These are phyloP conservation scores for Thymelicus sylvestris DNA, from an alignment of 2,888 invertebrate genomes.

Conservation along the genomic window DNA sequence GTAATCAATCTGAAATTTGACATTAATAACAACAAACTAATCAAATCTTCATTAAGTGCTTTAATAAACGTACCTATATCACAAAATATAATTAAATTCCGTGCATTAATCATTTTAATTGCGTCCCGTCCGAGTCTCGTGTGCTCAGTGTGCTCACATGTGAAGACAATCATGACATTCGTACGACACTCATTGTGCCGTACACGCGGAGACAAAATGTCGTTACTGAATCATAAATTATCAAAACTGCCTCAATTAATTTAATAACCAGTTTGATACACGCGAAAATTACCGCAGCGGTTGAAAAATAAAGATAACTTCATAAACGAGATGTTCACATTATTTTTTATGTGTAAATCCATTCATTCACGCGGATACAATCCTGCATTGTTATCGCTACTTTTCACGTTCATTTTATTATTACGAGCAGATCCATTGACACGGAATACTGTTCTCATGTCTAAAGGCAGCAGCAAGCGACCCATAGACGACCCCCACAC, in stretches of 20 bases:
- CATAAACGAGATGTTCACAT: too few relatives aligned
- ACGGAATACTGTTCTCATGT: too few relatives aligned
- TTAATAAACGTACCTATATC: slow-evolving; percentile 11
- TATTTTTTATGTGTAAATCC: too few relatives aligned
- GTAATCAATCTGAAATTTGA: slow-evolving; percentile 15
- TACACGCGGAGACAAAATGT: slow-evolving; percentile 6
- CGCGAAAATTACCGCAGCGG: too few relatives aligned
- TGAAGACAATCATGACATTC: slow-evolving; percentile 10
- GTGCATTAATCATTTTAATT: slow-evolving; percentile 28
- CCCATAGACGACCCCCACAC: too few relatives aligned
- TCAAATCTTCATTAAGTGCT: not conserved
- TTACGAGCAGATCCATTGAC: too few relatives aligned
- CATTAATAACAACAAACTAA: slow-evolving; percentile 15
- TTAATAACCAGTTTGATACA: slow-evolving; percentile 50
- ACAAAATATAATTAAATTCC: slow-evolving; percentile 23
- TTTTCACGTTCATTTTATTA: too few relatives aligned
- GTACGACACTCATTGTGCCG: slow-evolving; percentile 11
- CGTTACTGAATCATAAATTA: slow-evolving; percentile 59
- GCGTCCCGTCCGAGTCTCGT: slow-evolving; percentile 3
- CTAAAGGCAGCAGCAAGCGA: too few relatives aligned
- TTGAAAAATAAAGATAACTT: too few relatives aligned
- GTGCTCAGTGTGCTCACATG: not conserved
- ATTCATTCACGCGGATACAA: too few relatives aligned
- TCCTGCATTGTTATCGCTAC: too few relatives aligned
- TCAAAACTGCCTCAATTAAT: slow-evolving; percentile 70